Percentiles rank a stretch among this genome's conserved stretches.
Evolutionary conservation across 2,797 vertebrate genomes (phyloP).

Genomic region (Tragelaphus eurycerus): DNA sequence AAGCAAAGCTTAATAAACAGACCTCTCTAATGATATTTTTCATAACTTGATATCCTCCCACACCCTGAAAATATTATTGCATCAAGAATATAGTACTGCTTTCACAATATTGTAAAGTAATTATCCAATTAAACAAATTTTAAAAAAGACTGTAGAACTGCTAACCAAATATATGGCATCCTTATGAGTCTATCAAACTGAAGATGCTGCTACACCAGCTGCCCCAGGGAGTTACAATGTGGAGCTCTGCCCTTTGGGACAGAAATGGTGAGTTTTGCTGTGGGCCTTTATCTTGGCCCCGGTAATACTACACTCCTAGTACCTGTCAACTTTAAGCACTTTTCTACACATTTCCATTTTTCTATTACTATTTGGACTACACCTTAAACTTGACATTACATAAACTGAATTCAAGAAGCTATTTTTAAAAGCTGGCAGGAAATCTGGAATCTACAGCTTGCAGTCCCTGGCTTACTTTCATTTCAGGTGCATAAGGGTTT

Average conservation of each 20-base stretch:
- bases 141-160: neutral
- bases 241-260: neutral
- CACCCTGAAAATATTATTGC: slow-evolving; percentile 44
- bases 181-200: neutral
- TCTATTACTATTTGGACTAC: neutral
- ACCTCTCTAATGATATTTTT: slow-evolving; percentile 44
- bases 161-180: neutral
- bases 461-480: neutral
- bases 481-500: neutral
- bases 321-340: neutral
- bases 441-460: neutral
- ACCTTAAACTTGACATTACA: neutral
- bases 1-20: slow-evolving; percentile 48
- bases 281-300: neutral
- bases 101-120: neutral
- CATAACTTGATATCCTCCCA: slow-evolving; percentile 39
- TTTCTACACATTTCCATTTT: neutral
- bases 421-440: neutral
- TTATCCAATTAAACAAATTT: neutral
- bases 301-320: accelerated
- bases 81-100: neutral
- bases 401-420: neutral
- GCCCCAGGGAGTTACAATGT: neutral
- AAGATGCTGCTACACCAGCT: neutral
- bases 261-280: neutral